These are phyloP conservation scores for Dendrolimus houi DNA, from an alignment of 2,888 invertebrate genomes.

Conservation along the genomic window DNA sequence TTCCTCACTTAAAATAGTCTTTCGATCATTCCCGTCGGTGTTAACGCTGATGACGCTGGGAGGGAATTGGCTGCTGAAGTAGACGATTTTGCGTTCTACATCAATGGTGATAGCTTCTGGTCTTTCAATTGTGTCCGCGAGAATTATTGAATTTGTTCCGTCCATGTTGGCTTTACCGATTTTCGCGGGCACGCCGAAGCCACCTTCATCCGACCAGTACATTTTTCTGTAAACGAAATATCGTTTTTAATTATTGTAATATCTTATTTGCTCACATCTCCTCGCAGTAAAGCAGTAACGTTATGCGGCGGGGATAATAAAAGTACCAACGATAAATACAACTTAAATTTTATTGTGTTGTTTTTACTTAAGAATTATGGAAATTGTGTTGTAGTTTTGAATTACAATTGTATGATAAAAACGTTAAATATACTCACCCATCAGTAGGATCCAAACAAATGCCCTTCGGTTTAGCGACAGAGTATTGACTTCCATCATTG, in stretches of 20 bases:
- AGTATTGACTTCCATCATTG: constrained; percentile 90
- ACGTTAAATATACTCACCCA: constrained; percentile 75
- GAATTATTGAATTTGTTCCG: constrained; percentile 85
- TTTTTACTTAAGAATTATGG: background rate
- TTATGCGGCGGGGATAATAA: no score
- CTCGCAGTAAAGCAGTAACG: no score
- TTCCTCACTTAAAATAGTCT: constrained; percentile 80
- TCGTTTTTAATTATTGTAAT: background rate
- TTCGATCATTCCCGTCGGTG: constrained; percentile 82
- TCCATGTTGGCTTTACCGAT: constrained; percentile 96
- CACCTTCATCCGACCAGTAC: constrained; percentile 98
- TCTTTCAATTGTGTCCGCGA: constrained; percentile 82
- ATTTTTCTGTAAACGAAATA: constrained; percentile 77
- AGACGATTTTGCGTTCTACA: constrained; percentile 86
- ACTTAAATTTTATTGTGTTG: background rate
- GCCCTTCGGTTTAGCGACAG: constrained; percentile 91
- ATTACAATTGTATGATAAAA: no score
- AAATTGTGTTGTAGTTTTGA: no score
- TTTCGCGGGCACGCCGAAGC: constrained; percentile 91
- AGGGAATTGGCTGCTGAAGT: constrained; percentile 90
- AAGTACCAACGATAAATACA: background rate
- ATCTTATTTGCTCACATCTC: background rate
- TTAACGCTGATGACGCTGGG: constrained; percentile 83
- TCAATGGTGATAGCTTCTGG: constrained; percentile 93
- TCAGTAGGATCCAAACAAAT: constrained; percentile 94